Evolutionary conservation across 1,140 invertebrate species (phyloP).

Genomic region (Caerostris extrusa): DNA sequence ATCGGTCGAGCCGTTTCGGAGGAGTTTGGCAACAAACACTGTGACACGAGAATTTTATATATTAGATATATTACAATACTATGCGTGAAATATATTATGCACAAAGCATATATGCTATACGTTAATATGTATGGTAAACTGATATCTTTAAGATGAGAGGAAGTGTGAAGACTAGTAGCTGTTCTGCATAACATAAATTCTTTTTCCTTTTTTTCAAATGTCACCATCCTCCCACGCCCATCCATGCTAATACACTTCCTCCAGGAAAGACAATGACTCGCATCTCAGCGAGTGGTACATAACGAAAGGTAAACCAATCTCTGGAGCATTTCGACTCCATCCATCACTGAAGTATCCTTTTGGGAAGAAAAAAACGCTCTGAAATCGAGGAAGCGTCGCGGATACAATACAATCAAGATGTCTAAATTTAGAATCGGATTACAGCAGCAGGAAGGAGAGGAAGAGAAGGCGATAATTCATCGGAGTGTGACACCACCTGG

Average conservation of each 20-base stretch:
- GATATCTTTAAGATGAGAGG: no score
- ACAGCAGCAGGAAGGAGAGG: neutral
- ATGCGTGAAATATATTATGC: no score
- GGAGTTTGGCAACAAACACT: no score
- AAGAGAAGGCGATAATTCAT: neutral
- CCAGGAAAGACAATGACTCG: neutral
- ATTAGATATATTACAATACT: no score
- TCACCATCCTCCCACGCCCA: neutral
- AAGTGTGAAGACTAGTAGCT: no score
- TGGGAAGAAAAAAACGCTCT: slow-evolving; percentile 1
- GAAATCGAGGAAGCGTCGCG: slow-evolving; percentile 16
- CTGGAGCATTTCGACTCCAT: neutral
- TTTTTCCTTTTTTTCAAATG: no score
- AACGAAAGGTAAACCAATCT: neutral
- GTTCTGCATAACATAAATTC: no score
- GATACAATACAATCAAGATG: neutral
- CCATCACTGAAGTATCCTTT: neutral
- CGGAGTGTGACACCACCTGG: slow-evolving; percentile 35
- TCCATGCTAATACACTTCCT: neutral
- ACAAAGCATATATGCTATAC: no score
- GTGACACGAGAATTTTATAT: no score
- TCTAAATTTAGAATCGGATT: slow-evolving; percentile 38
- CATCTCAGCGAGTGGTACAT: neutral
- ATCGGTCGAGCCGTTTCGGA: no score
- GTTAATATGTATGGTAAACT: no score